Conservation (phyloP, 2,113 vertebrate genomes). For the Abramis brama region DNA sequence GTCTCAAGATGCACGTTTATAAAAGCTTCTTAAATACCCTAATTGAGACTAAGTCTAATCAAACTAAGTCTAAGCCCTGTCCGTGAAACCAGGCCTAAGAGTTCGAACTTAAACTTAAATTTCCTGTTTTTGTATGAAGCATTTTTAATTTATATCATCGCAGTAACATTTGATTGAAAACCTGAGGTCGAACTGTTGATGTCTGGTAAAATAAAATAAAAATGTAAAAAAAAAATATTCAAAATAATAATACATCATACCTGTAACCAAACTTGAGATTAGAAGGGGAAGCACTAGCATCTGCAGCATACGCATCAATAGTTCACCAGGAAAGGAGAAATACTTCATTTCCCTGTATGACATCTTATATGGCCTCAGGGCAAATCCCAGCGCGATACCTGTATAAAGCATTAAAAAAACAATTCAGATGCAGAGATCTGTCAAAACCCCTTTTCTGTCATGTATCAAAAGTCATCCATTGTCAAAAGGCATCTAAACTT, state of each 20-base stretch:
- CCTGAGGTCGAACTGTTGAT: not conserved
- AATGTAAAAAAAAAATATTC: not conserved
- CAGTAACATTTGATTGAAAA: not conserved
- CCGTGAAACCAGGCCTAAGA: too few species aligned
- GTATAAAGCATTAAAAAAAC: constrained; percentile 17
- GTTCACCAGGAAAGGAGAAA: constrained; percentile 95
- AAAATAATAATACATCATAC: constrained; percentile 66
- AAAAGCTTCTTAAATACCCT: too few species aligned
- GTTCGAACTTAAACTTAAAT: not conserved
- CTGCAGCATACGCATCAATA: constrained; percentile 97
- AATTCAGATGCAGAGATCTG: not conserved
- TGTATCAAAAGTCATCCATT: not conserved
- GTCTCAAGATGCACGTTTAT: too few species aligned
- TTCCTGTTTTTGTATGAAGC: not conserved
- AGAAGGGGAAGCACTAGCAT: constrained; percentile 95
- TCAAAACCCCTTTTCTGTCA: not conserved
- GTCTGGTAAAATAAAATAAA: not conserved
- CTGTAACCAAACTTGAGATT: constrained; percentile 95
- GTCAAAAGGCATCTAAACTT: not conserved
- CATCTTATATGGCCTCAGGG: constrained; percentile 87
- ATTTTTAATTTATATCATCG: not conserved
- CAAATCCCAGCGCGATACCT: constrained; percentile 91
- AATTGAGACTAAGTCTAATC: too few species aligned
- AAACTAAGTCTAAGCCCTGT: too few species aligned
- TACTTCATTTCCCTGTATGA: constrained; percentile 92